Percentiles rank a stretch among this genome's conserved stretches.
phyloP scores from a whole-genome alignment of 2,888 invertebrate genomes.

The Luperina nickerlii region DNA sequence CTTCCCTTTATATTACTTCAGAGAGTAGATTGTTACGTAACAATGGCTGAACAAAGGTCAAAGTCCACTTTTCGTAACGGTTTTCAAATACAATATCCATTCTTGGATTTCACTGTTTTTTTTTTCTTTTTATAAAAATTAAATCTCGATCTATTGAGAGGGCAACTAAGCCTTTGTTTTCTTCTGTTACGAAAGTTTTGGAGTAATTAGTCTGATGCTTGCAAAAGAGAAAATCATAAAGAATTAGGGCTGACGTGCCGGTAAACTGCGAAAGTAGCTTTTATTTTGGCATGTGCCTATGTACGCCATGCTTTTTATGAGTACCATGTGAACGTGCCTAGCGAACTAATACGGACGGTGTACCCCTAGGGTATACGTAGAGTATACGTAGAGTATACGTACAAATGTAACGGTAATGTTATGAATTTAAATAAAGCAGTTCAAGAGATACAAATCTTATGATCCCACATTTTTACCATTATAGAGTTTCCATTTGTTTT shows the following conservation, averaged over 20 bases:
- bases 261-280: slow-evolving; percentile 8
- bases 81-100: slow-evolving; percentile 17
- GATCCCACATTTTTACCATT: not conserved
- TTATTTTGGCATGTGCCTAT: slow-evolving; percentile 4
- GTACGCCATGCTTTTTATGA: slow-evolving; percentile 38
- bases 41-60: slow-evolving; percentile 34
- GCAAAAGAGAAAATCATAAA: not conserved
- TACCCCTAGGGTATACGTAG: slow-evolving; percentile 9
- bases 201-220: not conserved
- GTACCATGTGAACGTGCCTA: slow-evolving; percentile 44
- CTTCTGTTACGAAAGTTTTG: not conserved
- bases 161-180: not conserved
- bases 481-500: not conserved
- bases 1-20: slow-evolving; percentile 50
- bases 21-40: slow-evolving; percentile 47
- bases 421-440: slow-evolving; percentile 37
- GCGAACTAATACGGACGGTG: slow-evolving; percentile 31
- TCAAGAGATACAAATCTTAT: slow-evolving; percentile 17
- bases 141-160: not conserved
- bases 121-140: not conserved
- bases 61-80: slow-evolving; percentile 24
- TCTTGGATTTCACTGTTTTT: not conserved
- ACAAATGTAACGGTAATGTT: slow-evolving; percentile 24
- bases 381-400: not conserved
- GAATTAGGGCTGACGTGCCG: not conserved